phyloP scores from a whole-genome alignment of 1,140 invertebrate genomes.

The Aporrectodea caliginosa region DNA sequence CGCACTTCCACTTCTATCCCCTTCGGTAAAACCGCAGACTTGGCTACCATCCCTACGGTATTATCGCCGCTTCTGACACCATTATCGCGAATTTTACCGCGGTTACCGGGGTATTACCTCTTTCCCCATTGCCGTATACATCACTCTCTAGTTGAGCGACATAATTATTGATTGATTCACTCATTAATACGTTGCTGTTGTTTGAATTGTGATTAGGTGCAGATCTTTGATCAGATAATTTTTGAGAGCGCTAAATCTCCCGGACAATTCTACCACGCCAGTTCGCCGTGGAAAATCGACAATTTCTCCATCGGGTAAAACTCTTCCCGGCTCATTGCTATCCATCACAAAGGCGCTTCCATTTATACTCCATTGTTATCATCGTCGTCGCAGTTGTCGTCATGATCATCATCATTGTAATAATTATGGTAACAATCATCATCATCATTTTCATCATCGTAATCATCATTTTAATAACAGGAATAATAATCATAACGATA shows the following conservation, averaged over 20 bases:
- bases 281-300: constrained; percentile 37
- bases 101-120: too few relatives aligned
- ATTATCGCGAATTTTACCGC: too few relatives aligned
- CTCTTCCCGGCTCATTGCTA: neutral
- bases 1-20: too few relatives aligned
- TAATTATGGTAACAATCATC: too few relatives aligned
- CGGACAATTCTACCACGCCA: constrained; percentile 53
- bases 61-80: too few relatives aligned
- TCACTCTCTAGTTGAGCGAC: too few relatives aligned
- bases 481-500: too few relatives aligned
- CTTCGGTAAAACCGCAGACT: too few relatives aligned
- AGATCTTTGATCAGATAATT: constrained; percentile 55
- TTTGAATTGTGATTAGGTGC: constrained; percentile 42
- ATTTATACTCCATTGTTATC: neutral
- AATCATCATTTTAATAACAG: too few relatives aligned
- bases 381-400: neutral
- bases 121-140: too few relatives aligned
- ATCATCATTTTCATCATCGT: too few relatives aligned
- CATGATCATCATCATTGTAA: neutral
- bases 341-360: neutral
- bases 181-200: constrained; percentile 11
- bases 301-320: constrained; percentile 33
- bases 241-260: constrained; percentile 55
- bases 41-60: too few relatives aligned
- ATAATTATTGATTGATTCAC: constrained; percentile 12